These are phyloP conservation scores for Eurystomus gularis DNA, from an alignment of 2,113 vertebrate species.

Conservation along the genomic window DNA sequence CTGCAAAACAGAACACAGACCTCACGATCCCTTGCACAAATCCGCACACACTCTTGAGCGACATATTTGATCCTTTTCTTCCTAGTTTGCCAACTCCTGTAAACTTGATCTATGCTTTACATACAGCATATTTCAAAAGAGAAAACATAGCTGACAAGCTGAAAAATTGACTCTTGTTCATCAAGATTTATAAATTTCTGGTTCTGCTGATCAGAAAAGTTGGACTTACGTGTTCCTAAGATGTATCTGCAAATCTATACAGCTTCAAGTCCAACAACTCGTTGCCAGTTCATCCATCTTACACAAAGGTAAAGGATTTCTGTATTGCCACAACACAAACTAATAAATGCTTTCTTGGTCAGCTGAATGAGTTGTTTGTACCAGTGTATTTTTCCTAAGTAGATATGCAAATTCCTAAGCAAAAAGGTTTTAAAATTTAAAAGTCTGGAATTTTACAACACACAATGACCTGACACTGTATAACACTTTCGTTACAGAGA, in stretches of 20 bases:
- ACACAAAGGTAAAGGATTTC: background rate
- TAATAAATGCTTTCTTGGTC: background rate
- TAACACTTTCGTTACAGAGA: background rate
- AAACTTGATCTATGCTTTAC: background rate
- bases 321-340: background rate
- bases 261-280: background rate
- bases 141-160: background rate
- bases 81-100: background rate
- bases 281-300: background rate
- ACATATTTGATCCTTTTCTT: background rate
- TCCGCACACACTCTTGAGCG: background rate
- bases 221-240: background rate
- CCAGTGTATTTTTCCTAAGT: background rate
- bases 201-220: background rate
- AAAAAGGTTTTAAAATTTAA: background rate
- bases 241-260: background rate
- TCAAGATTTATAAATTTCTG: background rate
- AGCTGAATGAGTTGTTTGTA: background rate
- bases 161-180: background rate
- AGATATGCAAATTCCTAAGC: background rate
- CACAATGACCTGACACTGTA: rapidly evolving
- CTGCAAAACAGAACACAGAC: constrained; percentile 70
- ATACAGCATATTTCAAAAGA: background rate
- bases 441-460: background rate
- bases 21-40: background rate